Percentiles rank a stretch among this genome's conserved stretches.
phyloP scores from a whole-genome alignment of 1,140 invertebrate species.

The Acromyrmex echinatior region DNA sequence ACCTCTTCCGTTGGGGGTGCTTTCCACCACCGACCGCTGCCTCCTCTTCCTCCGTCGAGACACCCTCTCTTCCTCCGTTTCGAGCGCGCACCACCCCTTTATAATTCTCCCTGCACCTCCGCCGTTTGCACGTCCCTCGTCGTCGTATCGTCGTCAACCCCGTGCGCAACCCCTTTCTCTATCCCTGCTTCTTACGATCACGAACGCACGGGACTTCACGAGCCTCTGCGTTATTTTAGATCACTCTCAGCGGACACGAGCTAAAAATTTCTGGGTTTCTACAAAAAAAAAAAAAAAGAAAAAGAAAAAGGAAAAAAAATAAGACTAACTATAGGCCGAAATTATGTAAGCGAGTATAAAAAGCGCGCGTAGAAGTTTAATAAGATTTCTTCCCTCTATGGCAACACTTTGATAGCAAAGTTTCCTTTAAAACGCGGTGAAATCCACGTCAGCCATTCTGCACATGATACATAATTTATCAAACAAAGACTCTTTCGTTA shows the following conservation, averaged over 20 bases:
- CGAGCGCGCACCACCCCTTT: constrained; percentile 72
- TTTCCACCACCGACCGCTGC: constrained; percentile 42
- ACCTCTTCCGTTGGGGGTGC: constrained; percentile 53
- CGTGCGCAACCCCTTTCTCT: constrained; percentile 65
- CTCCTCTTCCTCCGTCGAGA: constrained; percentile 68
- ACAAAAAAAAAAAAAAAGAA: too few species aligned
- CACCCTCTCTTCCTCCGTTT: constrained; percentile 64
- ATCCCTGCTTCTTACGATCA: constrained; percentile 53
- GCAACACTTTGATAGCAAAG: neutral
- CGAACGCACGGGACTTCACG: constrained; percentile 25
- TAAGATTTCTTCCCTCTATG: neutral
- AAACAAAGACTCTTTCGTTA: neutral
- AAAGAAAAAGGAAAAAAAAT: neutral
- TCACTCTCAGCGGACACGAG: neutral
- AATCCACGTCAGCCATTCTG: neutral
- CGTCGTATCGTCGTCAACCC: constrained; percentile 69
- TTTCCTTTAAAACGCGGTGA: neutral
- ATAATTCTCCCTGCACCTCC: constrained; percentile 64
- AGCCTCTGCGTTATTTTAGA: constrained; percentile 33
- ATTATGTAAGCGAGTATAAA: neutral
- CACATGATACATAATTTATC: constrained; percentile 17
- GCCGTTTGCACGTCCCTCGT: constrained; percentile 67
- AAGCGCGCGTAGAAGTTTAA: constrained; percentile 7
- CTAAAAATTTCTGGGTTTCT: neutral
- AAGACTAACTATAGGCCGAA: neutral